A percentile compares a stretch with the other conserved stretches of the same genome.
These are phyloP conservation scores for Bergia sp. DNA, from an alignment of 92 coral and sea anemone genomes.

Conservation along the genomic window DNA sequence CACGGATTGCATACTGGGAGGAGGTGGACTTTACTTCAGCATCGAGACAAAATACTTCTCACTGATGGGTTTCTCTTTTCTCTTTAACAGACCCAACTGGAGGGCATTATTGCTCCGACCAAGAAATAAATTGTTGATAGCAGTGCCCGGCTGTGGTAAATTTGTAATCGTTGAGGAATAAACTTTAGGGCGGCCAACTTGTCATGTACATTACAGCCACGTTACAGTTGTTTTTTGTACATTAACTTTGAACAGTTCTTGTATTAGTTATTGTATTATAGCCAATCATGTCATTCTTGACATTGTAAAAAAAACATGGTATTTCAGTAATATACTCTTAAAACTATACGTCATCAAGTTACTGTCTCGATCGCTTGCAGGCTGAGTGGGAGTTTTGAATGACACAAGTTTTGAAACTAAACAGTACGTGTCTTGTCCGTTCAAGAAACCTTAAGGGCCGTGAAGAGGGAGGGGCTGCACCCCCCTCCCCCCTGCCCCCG, in stretches of 20 bases:
- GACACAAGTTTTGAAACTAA: too few relatives aligned
- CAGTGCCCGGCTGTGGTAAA: neutral
- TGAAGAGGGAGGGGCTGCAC: too few relatives aligned
- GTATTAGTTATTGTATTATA: conserved; percentile 22
- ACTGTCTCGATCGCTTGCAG: neutral
- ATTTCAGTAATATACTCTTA: neutral
- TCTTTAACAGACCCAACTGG: conserved; percentile 89
- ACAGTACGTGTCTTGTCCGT: too few relatives aligned
- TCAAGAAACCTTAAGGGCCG: too few relatives aligned
- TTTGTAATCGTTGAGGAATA: neutral
- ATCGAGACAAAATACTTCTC: neutral
- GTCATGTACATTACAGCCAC: neutral
- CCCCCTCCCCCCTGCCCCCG: too few relatives aligned
- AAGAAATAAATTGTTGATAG: conserved; percentile 70
- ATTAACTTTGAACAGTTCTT: neutral
- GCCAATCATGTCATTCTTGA: neutral
- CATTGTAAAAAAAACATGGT: conserved; percentile 11
- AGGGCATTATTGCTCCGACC: conserved; percentile 98
- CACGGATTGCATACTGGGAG: too few relatives aligned
- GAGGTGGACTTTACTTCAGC: neutral
- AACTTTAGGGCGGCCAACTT: conserved; percentile 10
- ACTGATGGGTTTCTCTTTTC: neutral
- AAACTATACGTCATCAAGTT: neutral
- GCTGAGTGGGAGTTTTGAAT: neutral
- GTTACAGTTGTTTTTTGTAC: neutral